Percentiles rank a stretch among this genome's conserved stretches.
Evolutionary conservation across 2,113 vertebrate species (phyloP).

Genomic region (Synodontis membranacea): DNA sequence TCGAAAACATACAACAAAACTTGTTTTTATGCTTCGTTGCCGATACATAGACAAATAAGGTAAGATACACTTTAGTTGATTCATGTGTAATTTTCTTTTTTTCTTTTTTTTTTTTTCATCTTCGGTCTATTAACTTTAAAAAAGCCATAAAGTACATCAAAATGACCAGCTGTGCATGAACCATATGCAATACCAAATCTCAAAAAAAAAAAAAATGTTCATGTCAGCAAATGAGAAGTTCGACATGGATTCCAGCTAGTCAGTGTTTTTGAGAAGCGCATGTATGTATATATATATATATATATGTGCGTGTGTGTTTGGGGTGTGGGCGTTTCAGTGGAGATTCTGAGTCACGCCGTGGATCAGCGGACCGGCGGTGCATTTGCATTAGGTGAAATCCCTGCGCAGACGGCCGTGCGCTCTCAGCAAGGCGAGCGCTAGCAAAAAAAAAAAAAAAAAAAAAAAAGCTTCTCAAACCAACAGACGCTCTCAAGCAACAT

Average conservation of each 20-base stretch:
- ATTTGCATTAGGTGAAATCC: conserved; percentile 64
- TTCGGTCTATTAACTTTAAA: not conserved
- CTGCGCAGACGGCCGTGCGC: conserved; percentile 27
- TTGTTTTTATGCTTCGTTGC: not conserved
- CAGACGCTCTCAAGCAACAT: conserved; percentile 20
- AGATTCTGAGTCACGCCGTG: conserved; percentile 56
- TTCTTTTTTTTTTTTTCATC: not conserved
- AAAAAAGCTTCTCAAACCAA: not conserved
- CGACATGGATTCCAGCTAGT: conserved; percentile 22
- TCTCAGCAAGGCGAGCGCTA: conserved; percentile 1
- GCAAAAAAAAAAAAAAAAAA: too few relatives aligned
- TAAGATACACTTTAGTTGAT: not conserved
- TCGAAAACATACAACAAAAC: not conserved
- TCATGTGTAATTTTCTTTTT: not conserved
- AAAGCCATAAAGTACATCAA: not conserved
- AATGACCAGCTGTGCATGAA: not conserved
- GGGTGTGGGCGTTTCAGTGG: conserved; percentile 50
- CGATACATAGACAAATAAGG: not conserved
- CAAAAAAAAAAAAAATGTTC: not conserved
- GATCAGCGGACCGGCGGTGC: conserved; percentile 30
- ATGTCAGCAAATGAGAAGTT: conserved; percentile 9
- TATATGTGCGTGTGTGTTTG: conserved; percentile 22
- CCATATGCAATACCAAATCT: not conserved
- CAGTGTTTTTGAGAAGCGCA: conserved; percentile 31
- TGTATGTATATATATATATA: conserved; percentile 11